phyloP scores from a whole-genome alignment of 2,888 invertebrate species.

The Trisateles emortualis region DNA sequence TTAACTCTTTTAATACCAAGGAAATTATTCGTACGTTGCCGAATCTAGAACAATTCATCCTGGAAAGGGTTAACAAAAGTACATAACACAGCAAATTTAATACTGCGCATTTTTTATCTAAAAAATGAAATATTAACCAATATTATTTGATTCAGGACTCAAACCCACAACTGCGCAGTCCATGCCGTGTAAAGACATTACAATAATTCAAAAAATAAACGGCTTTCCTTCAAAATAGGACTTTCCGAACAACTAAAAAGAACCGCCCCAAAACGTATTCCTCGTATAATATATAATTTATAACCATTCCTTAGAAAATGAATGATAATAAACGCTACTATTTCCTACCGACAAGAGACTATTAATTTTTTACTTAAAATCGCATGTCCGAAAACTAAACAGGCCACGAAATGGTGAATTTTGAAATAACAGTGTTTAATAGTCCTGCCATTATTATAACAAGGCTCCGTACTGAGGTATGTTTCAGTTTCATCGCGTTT shows the following conservation, averaged over 20 bases:
- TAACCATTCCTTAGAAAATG: constrained; percentile 29
- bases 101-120: too few relatives aligned
- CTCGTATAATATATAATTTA: constrained; percentile 37
- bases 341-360: constrained; percentile 40
- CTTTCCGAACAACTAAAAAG: not conserved
- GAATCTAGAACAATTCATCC: too few relatives aligned
- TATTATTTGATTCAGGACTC: too few relatives aligned
- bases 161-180: too few relatives aligned
- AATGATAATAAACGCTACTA: constrained; percentile 45
- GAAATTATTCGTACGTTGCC: too few relatives aligned
- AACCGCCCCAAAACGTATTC: not conserved
- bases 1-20: too few relatives aligned
- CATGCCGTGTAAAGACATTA: not conserved
- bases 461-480: constrained; percentile 42
- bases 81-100: too few relatives aligned
- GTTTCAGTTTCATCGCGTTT: constrained; percentile 53
- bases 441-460: constrained; percentile 64
- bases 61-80: too few relatives aligned
- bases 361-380: constrained; percentile 62
- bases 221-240: not conserved
- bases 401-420: constrained; percentile 65
- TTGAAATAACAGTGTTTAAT: constrained; percentile 70
- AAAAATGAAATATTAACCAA: too few relatives aligned
- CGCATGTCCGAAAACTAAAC: constrained; percentile 65
- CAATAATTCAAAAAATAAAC: not conserved